Percentiles rank a stretch among this genome's conserved stretches.
These are phyloP conservation scores for Ancistrus triradiatus DNA, from an alignment of 2,113 vertebrate genomes.

Conservation along the genomic window DNA sequence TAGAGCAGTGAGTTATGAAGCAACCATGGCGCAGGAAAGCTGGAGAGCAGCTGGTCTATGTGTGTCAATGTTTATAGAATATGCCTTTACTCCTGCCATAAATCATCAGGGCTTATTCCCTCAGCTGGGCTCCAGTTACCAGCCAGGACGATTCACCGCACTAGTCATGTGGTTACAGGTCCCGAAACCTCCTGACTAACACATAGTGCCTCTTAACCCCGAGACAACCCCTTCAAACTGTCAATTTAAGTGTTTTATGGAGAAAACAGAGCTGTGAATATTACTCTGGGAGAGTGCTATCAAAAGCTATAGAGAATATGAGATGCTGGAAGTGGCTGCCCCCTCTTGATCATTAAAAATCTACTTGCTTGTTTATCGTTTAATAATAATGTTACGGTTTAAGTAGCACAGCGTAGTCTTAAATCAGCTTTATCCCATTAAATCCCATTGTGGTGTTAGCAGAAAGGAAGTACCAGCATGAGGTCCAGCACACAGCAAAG, in stretches of 20 bases:
- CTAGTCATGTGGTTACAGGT: constrained; percentile 45
- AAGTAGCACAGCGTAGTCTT: neutral
- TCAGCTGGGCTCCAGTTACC: constrained; percentile 51
- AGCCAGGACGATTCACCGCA: constrained; percentile 25
- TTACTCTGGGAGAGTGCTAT: neutral
- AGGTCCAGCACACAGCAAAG: neutral
- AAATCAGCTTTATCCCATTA: neutral
- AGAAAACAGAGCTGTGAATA: constrained; percentile 11
- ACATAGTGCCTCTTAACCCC: neutral
- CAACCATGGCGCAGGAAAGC: constrained; percentile 22
- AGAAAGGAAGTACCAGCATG: neutral
- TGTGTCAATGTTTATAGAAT: constrained; percentile 76
- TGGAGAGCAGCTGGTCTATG: constrained; percentile 63
- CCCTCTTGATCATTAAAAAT: neutral
- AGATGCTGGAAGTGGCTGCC: neutral
- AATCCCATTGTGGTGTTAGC: neutral
- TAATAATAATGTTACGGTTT: neutral
- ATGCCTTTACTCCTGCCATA: constrained; percentile 66
- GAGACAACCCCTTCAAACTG: neutral
- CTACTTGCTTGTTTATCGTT: neutral
- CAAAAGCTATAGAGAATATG: neutral
- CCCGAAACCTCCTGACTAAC: constrained; percentile 8
- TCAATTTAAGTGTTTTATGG: constrained; percentile 3
- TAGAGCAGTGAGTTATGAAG: constrained; percentile 28
- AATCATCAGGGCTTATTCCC: constrained; percentile 61